Base-by-base conservation (phyloP, 2,888 invertebrate species). In the Stenodema calcarata region DNA sequence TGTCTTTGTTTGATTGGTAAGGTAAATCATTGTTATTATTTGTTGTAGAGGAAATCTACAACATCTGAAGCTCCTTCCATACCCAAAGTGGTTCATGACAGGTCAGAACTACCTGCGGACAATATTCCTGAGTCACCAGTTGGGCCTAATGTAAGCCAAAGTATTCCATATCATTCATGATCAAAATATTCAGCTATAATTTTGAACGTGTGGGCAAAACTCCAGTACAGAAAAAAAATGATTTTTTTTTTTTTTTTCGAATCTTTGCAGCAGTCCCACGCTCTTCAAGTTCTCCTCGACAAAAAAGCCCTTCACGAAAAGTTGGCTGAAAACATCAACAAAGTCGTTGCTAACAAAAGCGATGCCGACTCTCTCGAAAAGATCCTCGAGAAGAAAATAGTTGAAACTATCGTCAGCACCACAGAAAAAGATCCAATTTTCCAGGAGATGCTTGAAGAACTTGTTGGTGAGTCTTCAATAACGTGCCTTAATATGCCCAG, bases 311-410 rank as follows among this genome's bases (percentile, higher is more conserved):
- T 87, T 12, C 88, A 88, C 80, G 87, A 88, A 76, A 80, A 87
- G 35, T 35, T 88, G 78, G 88, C 88, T 12, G 88, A 88, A 78
- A 88, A 88, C 75, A 88, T 88, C 30, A 88, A 88, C 82, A 87
- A 87, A 87, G 88, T 76, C 44, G 87, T 88, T 18, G 88, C 85
- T 42, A 70, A 35, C 28, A 80, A 80, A 28, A 35, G 62, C 42
- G 79, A 86, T 14, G 75, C 50, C 7, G 62, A 50, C 0, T 70
- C 82, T n/a, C 42, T 86, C 11, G 86, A 86, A 12, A 88, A 83
- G 78, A 83, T 82, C 28, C 78, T 82, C 12, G 87, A 86, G 50
- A 86, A 88, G 81, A 87, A 88, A 76, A 88, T 87, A 23, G 86
- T 88, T 23, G 87, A 88, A 79, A 88, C 86, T 12, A 87, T 88